Base-by-base conservation (phyloP, 2,888 invertebrate species). In the Brachynemurus nebulosus region DNA sequence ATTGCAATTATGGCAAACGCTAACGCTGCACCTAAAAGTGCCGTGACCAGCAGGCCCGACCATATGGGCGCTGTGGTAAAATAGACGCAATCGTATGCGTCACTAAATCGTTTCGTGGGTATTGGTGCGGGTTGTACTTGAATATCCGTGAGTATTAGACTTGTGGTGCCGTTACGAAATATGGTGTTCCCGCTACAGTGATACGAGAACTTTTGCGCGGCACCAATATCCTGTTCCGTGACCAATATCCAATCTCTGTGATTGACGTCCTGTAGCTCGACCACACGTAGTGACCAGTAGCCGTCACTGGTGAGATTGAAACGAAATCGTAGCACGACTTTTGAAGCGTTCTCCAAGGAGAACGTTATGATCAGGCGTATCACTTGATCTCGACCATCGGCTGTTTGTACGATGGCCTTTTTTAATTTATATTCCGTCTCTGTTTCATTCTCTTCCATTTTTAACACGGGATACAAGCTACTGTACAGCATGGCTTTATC, bases 21-120 rank as follows among this genome's bases (percentile, higher is more conserved):
- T 46, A 85, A 65, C 44, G 83, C 80, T 17, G 71, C 51, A 9
- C 72, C 66, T 42, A 86, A 61, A 44, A 86, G 64, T 3, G 71
- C 55, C 1, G 74, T 70, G 3, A 78, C 72, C 51, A 86, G 69
- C 41, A 86, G 63, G 9, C 80, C 83, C 55, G 79, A 78, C 78
- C 78, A 82, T 52, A 86, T 83, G 2, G 80, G 78, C 27, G 71
- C 70, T 1, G 81, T 78, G 56, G 82, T 84, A 59, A 83, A 86
- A n/a, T 74, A 71, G 2, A 78, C 71, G 55, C 84, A 85, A 55
- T 85, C 80, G 56, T 78, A 77, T 1, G 74, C 70, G 50, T 74
- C 71, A 20, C 62, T 60, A 54, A 81, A 79, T 40, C 55, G 55
- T 2, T 52, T 51, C 18, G 18, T 25, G 36, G 53, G 56, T 8